These are phyloP conservation scores for Myocastor coypus DNA, from an alignment of 2,113 vertebrate genomes.

Conservation along the genomic window DNA sequence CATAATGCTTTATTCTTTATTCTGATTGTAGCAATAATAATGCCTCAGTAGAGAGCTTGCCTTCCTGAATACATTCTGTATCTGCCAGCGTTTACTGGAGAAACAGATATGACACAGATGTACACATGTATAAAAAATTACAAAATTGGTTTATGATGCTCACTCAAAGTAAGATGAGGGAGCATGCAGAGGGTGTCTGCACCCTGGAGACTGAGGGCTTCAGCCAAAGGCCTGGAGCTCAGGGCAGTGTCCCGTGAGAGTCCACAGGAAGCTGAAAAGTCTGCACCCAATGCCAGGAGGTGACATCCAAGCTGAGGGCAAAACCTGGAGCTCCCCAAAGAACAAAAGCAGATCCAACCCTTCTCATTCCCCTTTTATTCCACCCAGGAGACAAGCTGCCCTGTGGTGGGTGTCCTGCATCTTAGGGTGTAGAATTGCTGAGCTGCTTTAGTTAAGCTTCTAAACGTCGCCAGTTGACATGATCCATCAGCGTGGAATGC, in stretches of 20 bases:
- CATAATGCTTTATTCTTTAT: background rate
- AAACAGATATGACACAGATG: background rate
- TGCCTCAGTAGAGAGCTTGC: background rate
- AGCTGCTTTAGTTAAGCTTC: background rate
- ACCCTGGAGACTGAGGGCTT: background rate
- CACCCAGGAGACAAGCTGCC: background rate
- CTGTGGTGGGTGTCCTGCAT: background rate
- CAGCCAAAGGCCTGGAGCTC: background rate
- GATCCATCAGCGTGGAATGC: background rate
- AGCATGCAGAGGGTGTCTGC: background rate
- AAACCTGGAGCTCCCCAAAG: background rate
- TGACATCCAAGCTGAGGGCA: background rate
- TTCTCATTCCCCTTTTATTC: background rate
- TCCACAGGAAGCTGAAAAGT: background rate
- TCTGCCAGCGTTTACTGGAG: background rate
- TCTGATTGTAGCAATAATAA: background rate
- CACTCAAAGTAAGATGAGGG: background rate
- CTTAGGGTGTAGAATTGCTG: background rate
- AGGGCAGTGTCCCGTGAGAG: background rate
- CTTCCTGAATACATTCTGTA: background rate
- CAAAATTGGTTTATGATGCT: background rate
- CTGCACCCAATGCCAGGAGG: background rate
- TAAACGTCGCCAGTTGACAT: background rate
- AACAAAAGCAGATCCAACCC: background rate
- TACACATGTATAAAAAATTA: background rate